Base-by-base conservation (phyloP, 2,113 vertebrate species). In the Chlorodrepanis virens region DNA sequence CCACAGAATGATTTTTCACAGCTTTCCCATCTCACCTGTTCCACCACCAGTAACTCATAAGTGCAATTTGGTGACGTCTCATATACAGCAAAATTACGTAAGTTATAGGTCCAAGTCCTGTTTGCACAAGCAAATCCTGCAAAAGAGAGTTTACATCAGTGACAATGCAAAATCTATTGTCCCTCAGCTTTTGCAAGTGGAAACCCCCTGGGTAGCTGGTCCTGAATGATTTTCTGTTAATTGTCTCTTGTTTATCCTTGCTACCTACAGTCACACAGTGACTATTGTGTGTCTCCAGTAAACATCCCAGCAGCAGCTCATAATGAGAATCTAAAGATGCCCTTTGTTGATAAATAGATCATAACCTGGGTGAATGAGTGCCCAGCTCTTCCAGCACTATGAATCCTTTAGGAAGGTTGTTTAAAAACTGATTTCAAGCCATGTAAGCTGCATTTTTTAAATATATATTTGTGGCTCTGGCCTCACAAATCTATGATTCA, bases 401-500 rank as follows among this genome's bases (percentile, higher is more conserved):
- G 25, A 83, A 68, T 82, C 83, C 68, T 94, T 83, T 65, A 72
- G 79, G 82, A 83, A 84, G 28, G 63, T 76, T 81, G 81, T 35
- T 90, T 47, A 89, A 91, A 96, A 76, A 85, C 84, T 76, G 87
- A 87, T 57, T 97, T 95, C 49, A 22, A 89, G 65, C 65, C 31
- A 14, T 65, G 93, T 71, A 91, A 80, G 84, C 89, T 83, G 92
- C 94, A 95, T 97, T 96, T 96, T 96, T 97, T 93, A 60, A 81
- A 96, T 96, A 56, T 96, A 91, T 96, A 65, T 96, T 97, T 95
- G 90, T 97, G 93, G 95, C 95, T 94, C 92, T 69, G 65, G 96
- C 94, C 95, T 97, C 97, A 96, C 96, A 97, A 98, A 98, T 97
- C 96, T 97, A 97, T 98, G 97, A 98, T 98, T 98, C 98, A 98